These are phyloP conservation scores for Drosophila meridiana DNA, from an alignment of 2,888 invertebrate species.

Conservation along the genomic window DNA sequence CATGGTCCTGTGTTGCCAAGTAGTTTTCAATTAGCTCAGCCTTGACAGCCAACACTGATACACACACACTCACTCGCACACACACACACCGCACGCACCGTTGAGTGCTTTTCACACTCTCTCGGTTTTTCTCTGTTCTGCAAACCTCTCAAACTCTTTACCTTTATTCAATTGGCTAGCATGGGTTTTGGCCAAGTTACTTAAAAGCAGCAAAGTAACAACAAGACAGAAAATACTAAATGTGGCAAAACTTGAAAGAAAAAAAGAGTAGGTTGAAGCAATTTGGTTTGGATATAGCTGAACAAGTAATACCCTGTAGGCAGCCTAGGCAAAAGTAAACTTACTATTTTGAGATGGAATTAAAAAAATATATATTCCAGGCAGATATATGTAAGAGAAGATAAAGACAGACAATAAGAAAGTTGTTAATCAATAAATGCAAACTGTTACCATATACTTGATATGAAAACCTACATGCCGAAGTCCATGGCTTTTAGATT, in stretches of 20 bases:
- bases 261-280: background rate
- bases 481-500: too few relatives aligned
- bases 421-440: too few relatives aligned
- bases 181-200: slow-evolving; percentile 40
- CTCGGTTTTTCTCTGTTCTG: slow-evolving; percentile 2
- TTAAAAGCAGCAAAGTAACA: slow-evolving; percentile 31
- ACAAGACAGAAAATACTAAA: slow-evolving; percentile 17
- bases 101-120: slow-evolving; percentile 53
- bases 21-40: slow-evolving; percentile 75
- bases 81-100: slow-evolving; percentile 19
- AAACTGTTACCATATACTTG: too few relatives aligned
- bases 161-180: slow-evolving; percentile 34
- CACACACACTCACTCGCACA: background rate
- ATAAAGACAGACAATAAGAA: background rate
- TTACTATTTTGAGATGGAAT: background rate
- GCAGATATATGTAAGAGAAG: background rate
- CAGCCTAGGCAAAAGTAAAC: background rate
- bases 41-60: slow-evolving; percentile 37
- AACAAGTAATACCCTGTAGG: background rate
- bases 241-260: background rate
- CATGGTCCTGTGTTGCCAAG: slow-evolving; percentile 46
- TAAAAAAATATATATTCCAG: background rate
- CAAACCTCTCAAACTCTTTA: slow-evolving; percentile 17
- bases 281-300: background rate
- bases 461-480: too few relatives aligned